Percentiles rank a stretch among this genome's conserved stretches.
Evolutionary conservation across 2,113 vertebrate genomes (phyloP).

Genomic region (Fregetta grallaria): DNA sequence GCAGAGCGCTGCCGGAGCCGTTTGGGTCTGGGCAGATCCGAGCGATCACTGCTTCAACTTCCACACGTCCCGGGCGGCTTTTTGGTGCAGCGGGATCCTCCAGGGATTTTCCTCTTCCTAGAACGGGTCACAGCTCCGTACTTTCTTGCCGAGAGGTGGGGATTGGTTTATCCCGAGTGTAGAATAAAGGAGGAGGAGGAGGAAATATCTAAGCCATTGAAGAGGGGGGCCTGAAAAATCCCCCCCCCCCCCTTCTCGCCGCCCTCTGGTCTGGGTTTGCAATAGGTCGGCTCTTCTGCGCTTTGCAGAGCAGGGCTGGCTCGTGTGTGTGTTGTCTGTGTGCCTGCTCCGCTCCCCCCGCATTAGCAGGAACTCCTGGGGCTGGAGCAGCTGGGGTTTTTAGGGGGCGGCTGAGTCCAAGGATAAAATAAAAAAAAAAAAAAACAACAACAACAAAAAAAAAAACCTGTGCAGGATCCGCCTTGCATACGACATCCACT

Average conservation of each 20-base stretch:
- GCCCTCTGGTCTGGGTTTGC: not conserved
- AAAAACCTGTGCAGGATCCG: conserved; percentile 83
- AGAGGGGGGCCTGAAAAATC: not conserved
- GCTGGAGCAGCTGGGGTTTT: conserved; percentile 24
- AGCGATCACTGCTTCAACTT: not conserved
- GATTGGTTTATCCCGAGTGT: conserved; percentile 7
- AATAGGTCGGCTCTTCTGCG: not conserved
- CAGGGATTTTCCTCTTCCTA: not conserved
- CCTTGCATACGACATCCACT: conserved; percentile 86
- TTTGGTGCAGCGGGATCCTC: not conserved
- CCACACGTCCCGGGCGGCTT: not conserved
- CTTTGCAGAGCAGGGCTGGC: not conserved
- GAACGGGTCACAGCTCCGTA: not conserved
- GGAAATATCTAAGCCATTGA: conserved; percentile 26
- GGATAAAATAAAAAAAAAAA: conserved; percentile 41
- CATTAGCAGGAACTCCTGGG: not conserved
- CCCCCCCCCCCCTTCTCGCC: not conserved
- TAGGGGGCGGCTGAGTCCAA: not conserved
- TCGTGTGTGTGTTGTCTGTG: not conserved
- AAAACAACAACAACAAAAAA: not conserved
- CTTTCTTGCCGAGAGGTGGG: not conserved
- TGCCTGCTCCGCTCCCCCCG: not conserved
- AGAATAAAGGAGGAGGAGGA: conserved; percentile 41
- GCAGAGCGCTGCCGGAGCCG: not conserved
- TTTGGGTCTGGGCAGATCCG: not conserved